Conservation (phyloP, 2,113 vertebrate species). For the Acinonyx jubatus region DNA sequence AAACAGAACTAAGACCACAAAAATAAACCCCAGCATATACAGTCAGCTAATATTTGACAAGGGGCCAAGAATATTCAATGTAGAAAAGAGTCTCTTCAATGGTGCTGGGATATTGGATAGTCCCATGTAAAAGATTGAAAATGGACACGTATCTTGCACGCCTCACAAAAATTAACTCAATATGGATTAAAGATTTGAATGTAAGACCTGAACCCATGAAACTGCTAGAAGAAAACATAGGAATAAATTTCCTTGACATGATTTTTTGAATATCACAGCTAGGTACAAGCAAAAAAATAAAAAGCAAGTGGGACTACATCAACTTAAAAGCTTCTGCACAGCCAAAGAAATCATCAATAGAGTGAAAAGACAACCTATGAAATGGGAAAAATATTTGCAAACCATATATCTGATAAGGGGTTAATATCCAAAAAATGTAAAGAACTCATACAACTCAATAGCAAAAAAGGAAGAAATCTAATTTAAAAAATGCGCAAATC, state of each 20-base stretch:
- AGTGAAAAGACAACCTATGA: neutral
- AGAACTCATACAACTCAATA: neutral
- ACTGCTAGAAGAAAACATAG: neutral
- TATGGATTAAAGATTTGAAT: neutral
- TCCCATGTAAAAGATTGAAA: neutral
- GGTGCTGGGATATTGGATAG: neutral
- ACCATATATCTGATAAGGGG: neutral
- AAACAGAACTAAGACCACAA: neutral
- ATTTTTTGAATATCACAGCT: neutral
- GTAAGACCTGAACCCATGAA: neutral
- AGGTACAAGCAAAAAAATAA: neutral
- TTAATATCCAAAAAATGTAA: neutral
- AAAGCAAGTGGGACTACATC: neutral
- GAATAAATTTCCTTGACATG: neutral
- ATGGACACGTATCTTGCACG: neutral
- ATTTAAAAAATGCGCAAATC: neutral
- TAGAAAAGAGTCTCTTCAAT: neutral
- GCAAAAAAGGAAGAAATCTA: neutral
- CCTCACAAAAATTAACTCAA: neutral
- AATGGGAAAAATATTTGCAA: neutral
- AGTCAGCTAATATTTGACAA: neutral
- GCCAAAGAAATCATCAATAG: neutral
- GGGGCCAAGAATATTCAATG: neutral
- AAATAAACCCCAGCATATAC: neutral
- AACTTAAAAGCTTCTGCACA: neutral